These are phyloP conservation scores for Galerucella pusilla DNA, from an alignment of 2,888 invertebrate genomes.

Conservation along the genomic window DNA sequence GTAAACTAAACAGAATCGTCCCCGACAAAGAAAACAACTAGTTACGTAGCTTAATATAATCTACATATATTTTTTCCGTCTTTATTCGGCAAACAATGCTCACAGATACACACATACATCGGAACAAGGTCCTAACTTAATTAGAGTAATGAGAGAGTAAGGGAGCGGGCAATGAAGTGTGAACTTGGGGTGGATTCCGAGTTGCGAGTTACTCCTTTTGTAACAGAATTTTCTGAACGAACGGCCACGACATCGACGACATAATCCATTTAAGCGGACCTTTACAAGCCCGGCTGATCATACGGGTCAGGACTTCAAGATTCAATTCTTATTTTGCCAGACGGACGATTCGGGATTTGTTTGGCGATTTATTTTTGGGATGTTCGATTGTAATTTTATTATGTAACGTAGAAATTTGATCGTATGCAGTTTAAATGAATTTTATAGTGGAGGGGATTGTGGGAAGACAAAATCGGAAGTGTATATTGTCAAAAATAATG, in stretches of 20 bases:
- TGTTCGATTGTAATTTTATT: not conserved
- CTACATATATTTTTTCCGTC: constrained; percentile 28
- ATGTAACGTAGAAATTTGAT: not conserved
- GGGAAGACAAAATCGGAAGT: too few species aligned
- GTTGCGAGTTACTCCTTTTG: constrained; percentile 53
- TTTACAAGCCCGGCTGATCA: constrained; percentile 62
- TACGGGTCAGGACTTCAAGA: constrained; percentile 52
- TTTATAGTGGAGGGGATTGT: not conserved
- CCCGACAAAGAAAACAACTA: constrained; percentile 19
- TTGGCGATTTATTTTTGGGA: not conserved
- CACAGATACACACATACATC: constrained; percentile 32
- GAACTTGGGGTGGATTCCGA: constrained; percentile 53
- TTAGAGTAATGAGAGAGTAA: constrained; percentile 59
- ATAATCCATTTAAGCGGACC: constrained; percentile 63
- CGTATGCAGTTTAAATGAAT: not conserved
- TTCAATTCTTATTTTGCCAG: constrained; percentile 1
- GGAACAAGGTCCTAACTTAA: constrained; percentile 57
- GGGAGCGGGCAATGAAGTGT: constrained; percentile 58
- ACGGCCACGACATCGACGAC: constrained; percentile 59
- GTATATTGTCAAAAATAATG: too few species aligned
- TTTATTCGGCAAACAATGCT: constrained; percentile 33
- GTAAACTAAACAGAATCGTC: constrained; percentile 14
- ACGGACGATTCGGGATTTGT: not conserved
- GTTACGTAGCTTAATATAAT: constrained; percentile 24
- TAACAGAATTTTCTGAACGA: constrained; percentile 64